Evolutionary conservation across 2,113 vertebrate species (phyloP).

Genomic region (Atractosteus spatula): DNA sequence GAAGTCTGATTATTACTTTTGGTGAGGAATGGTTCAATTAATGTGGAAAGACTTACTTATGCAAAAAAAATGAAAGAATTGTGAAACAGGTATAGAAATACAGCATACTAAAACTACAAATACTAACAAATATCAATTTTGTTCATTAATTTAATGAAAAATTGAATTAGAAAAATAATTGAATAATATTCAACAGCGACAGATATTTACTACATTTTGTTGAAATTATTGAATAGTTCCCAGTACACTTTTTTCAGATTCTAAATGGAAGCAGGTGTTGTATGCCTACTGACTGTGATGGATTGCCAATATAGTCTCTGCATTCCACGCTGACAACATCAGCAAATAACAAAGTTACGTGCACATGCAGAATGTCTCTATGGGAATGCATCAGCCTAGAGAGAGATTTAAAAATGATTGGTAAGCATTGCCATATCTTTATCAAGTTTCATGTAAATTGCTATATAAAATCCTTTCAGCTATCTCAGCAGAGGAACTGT

Average conservation of each 20-base stretch:
- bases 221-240: background rate
- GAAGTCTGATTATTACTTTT: too few relatives aligned
- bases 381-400: background rate
- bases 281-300: background rate
- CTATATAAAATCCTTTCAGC: background rate
- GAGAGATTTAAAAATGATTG: background rate
- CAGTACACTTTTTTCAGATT: background rate
- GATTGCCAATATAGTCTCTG: background rate
- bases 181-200: too few relatives aligned
- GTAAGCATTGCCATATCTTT: background rate
- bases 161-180: too few relatives aligned
- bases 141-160: too few relatives aligned
- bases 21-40: too few relatives aligned
- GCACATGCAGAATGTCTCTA: background rate
- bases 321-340: background rate
- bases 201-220: background rate
- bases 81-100: too few relatives aligned
- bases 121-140: too few relatives aligned
- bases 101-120: too few relatives aligned
- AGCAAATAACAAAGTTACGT: background rate
- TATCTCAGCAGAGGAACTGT: background rate
- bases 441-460: background rate
- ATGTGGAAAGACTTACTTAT: too few relatives aligned
- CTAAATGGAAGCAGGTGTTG: slow-evolving; percentile 1
- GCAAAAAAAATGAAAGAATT: too few relatives aligned